These are phyloP conservation scores for Diphyllodes magnificus DNA, from an alignment of 2,113 vertebrate genomes.

Conservation along the genomic window DNA sequence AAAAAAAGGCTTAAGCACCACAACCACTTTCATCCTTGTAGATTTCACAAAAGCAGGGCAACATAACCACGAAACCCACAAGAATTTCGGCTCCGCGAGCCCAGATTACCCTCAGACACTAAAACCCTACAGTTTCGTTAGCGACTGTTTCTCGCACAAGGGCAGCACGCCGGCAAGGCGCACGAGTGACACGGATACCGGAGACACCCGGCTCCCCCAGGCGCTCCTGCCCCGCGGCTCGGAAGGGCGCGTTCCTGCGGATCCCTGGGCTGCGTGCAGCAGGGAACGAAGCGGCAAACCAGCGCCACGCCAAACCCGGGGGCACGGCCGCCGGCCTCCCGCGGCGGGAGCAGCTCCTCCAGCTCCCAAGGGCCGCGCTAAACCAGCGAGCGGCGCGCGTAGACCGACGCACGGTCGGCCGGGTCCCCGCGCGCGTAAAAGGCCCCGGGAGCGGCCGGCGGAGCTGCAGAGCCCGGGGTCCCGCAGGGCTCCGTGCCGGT, in stretches of 20 bases:
- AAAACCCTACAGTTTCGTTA: fast-evolving
- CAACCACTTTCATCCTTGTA: background rate
- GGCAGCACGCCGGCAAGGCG: background rate
- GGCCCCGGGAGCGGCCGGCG: background rate
- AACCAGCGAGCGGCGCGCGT: fast-evolving
- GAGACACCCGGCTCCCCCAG: background rate
- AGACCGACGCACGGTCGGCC: no score
- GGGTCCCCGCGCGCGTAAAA: fast-evolving
- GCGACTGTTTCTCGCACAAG: fast-evolving
- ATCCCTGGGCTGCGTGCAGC: background rate
- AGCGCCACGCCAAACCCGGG: background rate
- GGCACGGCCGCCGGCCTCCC: no score
- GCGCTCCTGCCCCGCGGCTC: background rate
- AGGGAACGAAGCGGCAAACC: background rate
- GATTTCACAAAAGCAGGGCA: background rate
- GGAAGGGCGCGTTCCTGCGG: background rate
- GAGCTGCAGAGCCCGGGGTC: fast-evolving
- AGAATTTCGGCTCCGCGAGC: fast-evolving
- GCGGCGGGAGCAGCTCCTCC: background rate
- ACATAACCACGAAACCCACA: fast-evolving
- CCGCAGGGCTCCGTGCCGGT: background rate
- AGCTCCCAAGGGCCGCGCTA: background rate
- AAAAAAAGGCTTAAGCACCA: fast-evolving
- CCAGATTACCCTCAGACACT: fast-evolving
- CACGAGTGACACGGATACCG: fast-evolving